Evolutionary conservation across 2,888 invertebrate species (phyloP).

Genomic region (Rhaphigaster nebulosa): DNA sequence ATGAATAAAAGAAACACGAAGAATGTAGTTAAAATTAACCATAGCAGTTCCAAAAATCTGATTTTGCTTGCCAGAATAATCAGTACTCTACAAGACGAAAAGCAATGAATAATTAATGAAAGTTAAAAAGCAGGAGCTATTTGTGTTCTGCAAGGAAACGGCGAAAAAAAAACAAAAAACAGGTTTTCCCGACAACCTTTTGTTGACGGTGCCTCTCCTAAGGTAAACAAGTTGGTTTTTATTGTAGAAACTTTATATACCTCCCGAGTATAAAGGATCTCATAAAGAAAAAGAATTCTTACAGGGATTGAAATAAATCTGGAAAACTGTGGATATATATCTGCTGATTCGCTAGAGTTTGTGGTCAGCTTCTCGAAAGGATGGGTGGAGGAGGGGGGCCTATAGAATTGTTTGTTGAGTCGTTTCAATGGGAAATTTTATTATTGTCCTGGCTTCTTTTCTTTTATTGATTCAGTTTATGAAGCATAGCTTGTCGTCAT

Average conservation of each 20-base stretch:
- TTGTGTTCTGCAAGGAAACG: not conserved
- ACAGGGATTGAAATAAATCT: conserved; percentile 32
- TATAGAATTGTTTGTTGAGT: conserved; percentile 16
- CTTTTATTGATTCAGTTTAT: not conserved
- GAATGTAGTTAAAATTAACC: not conserved
- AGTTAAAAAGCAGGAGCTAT: conserved; percentile 5
- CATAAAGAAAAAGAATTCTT: conserved; percentile 45
- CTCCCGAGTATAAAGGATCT: conserved; percentile 19
- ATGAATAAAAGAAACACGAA: not conserved
- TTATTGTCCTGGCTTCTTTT: not conserved
- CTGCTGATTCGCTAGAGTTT: conserved; percentile 1
- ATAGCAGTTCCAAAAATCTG: not conserved
- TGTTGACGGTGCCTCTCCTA: conserved; percentile 5
- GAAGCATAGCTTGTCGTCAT: not conserved
- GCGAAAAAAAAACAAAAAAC: not conserved
- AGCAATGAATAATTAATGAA: conserved; percentile 27
- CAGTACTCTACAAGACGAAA: not conserved
- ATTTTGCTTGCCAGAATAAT: not conserved
- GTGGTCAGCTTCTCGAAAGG: conserved; percentile 4
- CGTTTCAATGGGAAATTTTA: conserved; percentile 12
- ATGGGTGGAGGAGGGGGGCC: not conserved
- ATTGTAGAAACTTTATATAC: conserved; percentile 45
- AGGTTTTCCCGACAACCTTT: conserved; percentile 2
- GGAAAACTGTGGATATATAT: conserved; percentile 42
- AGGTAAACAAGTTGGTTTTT: conserved; percentile 45